Percentiles rank a stretch among this genome's conserved stretches.
phyloP scores from a whole-genome alignment of 2,888 invertebrate genomes.

The Ochropleura plecta region DNA sequence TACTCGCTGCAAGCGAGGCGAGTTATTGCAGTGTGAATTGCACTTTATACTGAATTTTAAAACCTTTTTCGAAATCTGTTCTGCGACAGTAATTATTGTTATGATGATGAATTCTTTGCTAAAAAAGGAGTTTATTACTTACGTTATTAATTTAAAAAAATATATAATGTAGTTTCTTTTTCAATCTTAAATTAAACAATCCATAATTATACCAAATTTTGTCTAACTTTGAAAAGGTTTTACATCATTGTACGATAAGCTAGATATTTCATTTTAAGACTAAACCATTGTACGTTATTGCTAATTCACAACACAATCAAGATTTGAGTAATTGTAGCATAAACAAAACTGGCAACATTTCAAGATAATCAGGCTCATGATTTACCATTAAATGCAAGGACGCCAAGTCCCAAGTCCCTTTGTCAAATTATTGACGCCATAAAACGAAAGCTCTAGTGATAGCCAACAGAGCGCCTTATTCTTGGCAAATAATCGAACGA shows the following conservation, averaged over 20 bases:
- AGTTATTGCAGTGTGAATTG: slow-evolving; percentile 69
- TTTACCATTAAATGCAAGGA: slow-evolving; percentile 75
- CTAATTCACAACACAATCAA: slow-evolving; percentile 45
- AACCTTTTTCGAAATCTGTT: slow-evolving; percentile 50
- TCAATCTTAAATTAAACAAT: not conserved
- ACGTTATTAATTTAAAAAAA: not conserved
- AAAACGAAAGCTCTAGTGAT: slow-evolving; percentile 71
- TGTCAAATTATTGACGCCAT: slow-evolving; percentile 82
- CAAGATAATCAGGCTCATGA: slow-evolving; percentile 75
- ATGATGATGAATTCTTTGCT: not conserved
- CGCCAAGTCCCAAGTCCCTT: slow-evolving; percentile 66
- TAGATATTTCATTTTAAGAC: slow-evolving; percentile 6
- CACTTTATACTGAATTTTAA: slow-evolving; percentile 63
- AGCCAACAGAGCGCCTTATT: slow-evolving; percentile 65
- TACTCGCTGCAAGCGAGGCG: slow-evolving; percentile 63
- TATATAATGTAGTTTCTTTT: too few species aligned
- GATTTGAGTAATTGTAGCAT: slow-evolving; percentile 53
- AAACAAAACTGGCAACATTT: slow-evolving; percentile 72
- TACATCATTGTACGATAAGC: slow-evolving; percentile 9
- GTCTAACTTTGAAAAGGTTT: not conserved
- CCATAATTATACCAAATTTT: not conserved
- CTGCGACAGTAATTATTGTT: slow-evolving; percentile 22
- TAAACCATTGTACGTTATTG: slow-evolving; percentile 21
- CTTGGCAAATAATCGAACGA: slow-evolving; percentile 82
- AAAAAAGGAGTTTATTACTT: not conserved